Evolutionary conservation across 2,797 vertebrate genomes (phyloP).

Genomic region (Gallinago stenura): DNA sequence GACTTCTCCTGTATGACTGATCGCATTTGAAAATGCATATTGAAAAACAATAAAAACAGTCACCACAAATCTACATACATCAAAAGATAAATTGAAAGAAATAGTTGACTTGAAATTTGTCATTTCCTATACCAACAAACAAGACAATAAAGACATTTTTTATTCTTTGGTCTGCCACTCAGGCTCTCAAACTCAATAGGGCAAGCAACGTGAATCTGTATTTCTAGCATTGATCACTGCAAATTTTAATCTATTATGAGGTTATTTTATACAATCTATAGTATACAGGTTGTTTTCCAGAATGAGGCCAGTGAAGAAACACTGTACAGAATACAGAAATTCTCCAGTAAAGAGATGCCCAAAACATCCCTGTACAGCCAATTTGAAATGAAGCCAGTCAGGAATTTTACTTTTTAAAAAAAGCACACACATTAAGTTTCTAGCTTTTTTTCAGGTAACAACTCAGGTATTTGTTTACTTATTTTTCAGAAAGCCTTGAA

Average conservation of each 20-base stretch:
- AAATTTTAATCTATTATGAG: background rate
- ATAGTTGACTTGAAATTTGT: background rate
- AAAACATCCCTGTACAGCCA: background rate
- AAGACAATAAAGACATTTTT: background rate
- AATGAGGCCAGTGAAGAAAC: background rate
- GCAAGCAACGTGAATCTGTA: background rate
- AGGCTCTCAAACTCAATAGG: background rate
- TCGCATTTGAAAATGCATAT: background rate
- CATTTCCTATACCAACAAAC: background rate
- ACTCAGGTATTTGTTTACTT: background rate
- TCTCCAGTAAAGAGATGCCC: background rate
- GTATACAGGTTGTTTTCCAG: background rate
- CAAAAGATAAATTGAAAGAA: background rate
- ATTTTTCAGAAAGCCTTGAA: constrained; percentile 82
- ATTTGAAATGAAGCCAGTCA: background rate
- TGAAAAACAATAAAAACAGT: background rate
- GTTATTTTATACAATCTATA: background rate
- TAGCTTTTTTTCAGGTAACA: background rate
- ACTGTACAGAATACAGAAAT: background rate
- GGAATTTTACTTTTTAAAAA: background rate
- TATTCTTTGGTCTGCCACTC: background rate
- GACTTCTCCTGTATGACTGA: background rate
- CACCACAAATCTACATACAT: background rate
- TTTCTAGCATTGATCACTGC: background rate
- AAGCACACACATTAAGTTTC: background rate